Conservation (phyloP, 2,113 vertebrate genomes). For the Bos indicus region DNA sequence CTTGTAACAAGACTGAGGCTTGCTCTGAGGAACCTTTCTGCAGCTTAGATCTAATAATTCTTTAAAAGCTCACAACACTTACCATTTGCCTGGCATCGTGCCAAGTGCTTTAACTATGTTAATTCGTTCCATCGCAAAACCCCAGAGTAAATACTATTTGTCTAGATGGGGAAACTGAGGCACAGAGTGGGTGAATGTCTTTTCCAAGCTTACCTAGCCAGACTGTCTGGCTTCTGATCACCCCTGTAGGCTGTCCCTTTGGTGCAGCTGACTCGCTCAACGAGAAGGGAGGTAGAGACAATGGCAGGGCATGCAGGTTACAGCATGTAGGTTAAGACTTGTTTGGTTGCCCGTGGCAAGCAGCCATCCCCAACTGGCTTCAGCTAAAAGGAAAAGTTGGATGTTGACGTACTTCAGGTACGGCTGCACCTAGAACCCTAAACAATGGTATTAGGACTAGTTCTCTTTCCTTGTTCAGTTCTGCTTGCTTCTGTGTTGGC, state of each 20-base stretch:
- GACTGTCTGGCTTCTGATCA: not conserved
- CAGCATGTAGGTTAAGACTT: not conserved
- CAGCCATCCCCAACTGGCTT: not conserved
- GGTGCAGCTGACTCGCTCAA: not conserved
- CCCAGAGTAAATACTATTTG: not conserved
- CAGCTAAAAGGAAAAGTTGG: not conserved
- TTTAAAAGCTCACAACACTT: not conserved
- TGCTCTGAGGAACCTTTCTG: rapidly evolving
- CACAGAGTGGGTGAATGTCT: not conserved
- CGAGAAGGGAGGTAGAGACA: not conserved
- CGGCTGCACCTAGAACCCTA: not conserved
- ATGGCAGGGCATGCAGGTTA: not conserved
- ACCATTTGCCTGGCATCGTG: not conserved
- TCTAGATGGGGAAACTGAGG: not conserved
- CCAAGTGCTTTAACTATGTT: not conserved
- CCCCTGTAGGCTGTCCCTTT: not conserved
- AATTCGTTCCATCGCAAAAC: not conserved
- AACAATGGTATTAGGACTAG: not conserved
- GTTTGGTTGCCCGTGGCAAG: not conserved
- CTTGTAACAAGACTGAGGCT: not conserved
- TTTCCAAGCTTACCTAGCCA: not conserved
- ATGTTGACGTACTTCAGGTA: not conserved
- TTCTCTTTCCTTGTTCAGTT: not conserved
- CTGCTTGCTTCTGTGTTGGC: not conserved
- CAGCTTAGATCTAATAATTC: not conserved